Evolutionary conservation across 2,888 invertebrate species (phyloP), one percentile per base, ranked within the genome.

Genomic region (Sinelater perroti): DNA sequence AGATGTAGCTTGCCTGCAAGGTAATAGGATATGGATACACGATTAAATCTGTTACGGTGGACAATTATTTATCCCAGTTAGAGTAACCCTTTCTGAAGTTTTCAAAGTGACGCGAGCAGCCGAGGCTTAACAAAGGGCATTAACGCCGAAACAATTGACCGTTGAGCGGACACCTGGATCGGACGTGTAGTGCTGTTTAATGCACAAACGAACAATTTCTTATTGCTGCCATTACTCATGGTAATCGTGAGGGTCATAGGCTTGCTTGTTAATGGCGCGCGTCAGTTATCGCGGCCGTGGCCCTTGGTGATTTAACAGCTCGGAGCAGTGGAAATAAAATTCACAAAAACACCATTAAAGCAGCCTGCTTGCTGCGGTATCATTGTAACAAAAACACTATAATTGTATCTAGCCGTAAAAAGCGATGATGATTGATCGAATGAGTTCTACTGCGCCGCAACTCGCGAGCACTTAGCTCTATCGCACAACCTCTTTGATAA

Each of bases 11-110:
- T 50, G 40, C 51, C 30, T 30, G 30, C 30, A 59, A 51, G 42
- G 45, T 46, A 51, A 53, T 47, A 44, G 44, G 50, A 57, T 50
- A 57, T 50, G 57, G 62, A 61, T 63, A 65, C 58, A 62, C 65
- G 62, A 62, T 66, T 66, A 66, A 66, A 64, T 66, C 64, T 31
- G 24, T 56, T 51, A 51, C 35, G 18, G 21, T 11, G 26, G 44
- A 21, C 45, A 53, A 53, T n/a, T n/a, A n/a, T 53, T 53, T 53
- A 45, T 45, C 33, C 24, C 6, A 28, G 14, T 26, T 33, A 7
- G 13, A 30, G 21, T 26, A 56, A 49, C 51, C 56, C 44, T 45
- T 56, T 33, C 13, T 7, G 30, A 45, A 33, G 16, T 53, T 44
- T 45, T 26, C 35, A n/a, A 45, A 35, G 5, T 11, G 13, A 8